Evolutionary conservation across 1,140 invertebrate species (phyloP), one percentile per base, ranked within the genome.

Genomic region (Andricus grossulariae): DNA sequence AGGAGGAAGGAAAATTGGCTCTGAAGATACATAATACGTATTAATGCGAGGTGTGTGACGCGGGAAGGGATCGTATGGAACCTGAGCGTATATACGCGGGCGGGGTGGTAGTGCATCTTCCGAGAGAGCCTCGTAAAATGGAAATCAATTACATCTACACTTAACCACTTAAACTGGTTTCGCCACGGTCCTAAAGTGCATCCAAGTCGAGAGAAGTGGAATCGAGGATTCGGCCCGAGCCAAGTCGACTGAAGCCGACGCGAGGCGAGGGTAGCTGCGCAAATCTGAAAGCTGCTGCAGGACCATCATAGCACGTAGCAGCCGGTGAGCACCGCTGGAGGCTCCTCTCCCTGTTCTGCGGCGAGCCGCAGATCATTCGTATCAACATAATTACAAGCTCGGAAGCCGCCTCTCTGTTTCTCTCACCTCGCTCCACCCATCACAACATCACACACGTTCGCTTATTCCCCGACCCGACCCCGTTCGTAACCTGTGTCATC

Each of bases 351-450:
- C 51, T 91, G 89, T 89, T 91, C 88, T 92, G 89, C 87, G 88
- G 91, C 89, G 73, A 71, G 89, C 90, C 89, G 85, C 90, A 91
- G 85, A 88, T 86, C 87, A 84, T 84, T 84, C 82, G 82, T 84
- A 91, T 91, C 90, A 91, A 91, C 90, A 90, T 90, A 91, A 91
- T 91, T 91, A 91, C 90, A 91, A 91, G 90, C 90, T 91, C 89
- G 87, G 89, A 88, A 91, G 90, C 90, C 90, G 90, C 89, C 90
- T 90, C 88, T 90, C 89, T 86, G 88, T 90, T 90, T 91, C 89
- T 91, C 88, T 91, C 90, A 90, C 90, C 88, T 89, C 87, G 88
- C 90, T 90, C 90, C 90, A 89, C 90, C 90, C 90, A 91, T 90
- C 89, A 88, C 88, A 88, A 90, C 89, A 90, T 88, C 89, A 87